phyloP scores from a whole-genome alignment of 2,888 invertebrate genomes.

The Aspidapion aeneum region DNA sequence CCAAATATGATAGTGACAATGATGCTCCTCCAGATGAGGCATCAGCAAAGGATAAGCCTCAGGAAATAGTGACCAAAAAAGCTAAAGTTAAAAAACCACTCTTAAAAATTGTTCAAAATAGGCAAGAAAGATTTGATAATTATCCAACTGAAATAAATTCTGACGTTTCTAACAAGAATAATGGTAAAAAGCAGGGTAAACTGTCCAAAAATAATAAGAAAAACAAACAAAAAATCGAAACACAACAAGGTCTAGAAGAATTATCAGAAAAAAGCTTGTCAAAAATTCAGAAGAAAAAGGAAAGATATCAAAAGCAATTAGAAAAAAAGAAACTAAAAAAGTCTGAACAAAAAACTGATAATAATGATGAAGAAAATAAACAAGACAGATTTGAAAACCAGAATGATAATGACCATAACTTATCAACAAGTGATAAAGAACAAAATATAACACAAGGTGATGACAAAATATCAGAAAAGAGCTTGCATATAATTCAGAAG shows the following conservation, averaged over 20 bases:
- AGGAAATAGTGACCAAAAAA: slow-evolving; percentile 28
- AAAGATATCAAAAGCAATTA: slow-evolving; percentile 22
- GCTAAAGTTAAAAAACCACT: slow-evolving; percentile 17
- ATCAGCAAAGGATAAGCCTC: slow-evolving; percentile 29
- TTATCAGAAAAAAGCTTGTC: slow-evolving; percentile 21
- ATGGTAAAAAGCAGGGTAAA: slow-evolving; percentile 1
- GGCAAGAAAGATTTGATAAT: neutral
- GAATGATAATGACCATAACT: too few species aligned
- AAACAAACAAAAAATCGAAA: too few species aligned
- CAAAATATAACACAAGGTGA: too few species aligned
- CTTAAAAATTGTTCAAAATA: slow-evolving; percentile 12
- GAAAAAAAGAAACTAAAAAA: slow-evolving; percentile 18
- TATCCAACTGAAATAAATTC: too few species aligned
- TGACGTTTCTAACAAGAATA: neutral
- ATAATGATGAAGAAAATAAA: slow-evolving; percentile 12
- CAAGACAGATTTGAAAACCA: slow-evolving; percentile 31
- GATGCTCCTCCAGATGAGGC: slow-evolving; percentile 36
- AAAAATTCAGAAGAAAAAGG: slow-evolving; percentile 23
- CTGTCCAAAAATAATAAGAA: slow-evolving; percentile 8
- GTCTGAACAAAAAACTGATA: slow-evolving; percentile 12
- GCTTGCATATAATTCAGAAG: slow-evolving; percentile 22
- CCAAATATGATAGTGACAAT: slow-evolving; percentile 29
- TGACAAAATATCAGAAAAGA: slow-evolving; percentile 17
- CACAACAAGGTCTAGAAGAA: slow-evolving; percentile 3
- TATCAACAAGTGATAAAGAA: too few species aligned